Evolutionary conservation across 2,113 vertebrate species (phyloP).

Genomic region (Epinephelus lanceolatus): DNA sequence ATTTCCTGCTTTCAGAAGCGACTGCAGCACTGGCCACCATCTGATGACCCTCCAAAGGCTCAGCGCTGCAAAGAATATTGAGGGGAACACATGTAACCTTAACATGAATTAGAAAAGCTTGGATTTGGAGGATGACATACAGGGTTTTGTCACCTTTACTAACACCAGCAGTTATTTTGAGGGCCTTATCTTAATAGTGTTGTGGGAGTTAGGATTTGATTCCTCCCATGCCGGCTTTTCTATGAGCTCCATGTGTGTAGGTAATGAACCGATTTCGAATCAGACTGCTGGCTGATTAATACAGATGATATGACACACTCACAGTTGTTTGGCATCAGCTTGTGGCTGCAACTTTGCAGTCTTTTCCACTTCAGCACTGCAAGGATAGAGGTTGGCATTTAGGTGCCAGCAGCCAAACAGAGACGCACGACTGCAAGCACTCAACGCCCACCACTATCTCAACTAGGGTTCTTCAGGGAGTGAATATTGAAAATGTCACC

Average conservation of each 20-base stretch:
- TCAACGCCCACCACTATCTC: constrained; percentile 50
- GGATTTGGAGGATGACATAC: constrained; percentile 46
- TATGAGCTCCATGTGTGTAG: constrained; percentile 29
- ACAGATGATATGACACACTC: constrained; percentile 54
- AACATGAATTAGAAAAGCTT: constrained; percentile 65
- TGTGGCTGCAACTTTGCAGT: constrained; percentile 33
- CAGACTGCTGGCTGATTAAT: constrained; percentile 51
- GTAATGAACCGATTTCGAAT: constrained; percentile 66
- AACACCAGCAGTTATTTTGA: constrained; percentile 60
- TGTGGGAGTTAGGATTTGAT: constrained; percentile 39
- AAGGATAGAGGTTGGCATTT: constrained; percentile 67
- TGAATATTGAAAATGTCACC: constrained; percentile 66
- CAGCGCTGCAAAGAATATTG: constrained; percentile 59
- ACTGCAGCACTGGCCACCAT: constrained; percentile 52
- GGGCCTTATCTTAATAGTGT: constrained; percentile 69
- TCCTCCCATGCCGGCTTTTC: constrained; percentile 33
- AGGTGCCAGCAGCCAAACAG: constrained; percentile 52
- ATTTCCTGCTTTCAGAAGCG: constrained; percentile 73
- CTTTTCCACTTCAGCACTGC: constrained; percentile 37
- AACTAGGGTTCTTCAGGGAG: constrained; percentile 33
- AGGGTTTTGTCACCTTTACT: constrained; percentile 51
- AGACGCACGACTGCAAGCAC: constrained; percentile 40
- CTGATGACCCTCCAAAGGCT: constrained; percentile 75
- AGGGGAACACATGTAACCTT: constrained; percentile 68
- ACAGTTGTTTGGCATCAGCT: constrained; percentile 44